Evolutionary conservation across 2,888 invertebrate genomes (phyloP).

Genomic region (Phrixothrix hirtus): DNA sequence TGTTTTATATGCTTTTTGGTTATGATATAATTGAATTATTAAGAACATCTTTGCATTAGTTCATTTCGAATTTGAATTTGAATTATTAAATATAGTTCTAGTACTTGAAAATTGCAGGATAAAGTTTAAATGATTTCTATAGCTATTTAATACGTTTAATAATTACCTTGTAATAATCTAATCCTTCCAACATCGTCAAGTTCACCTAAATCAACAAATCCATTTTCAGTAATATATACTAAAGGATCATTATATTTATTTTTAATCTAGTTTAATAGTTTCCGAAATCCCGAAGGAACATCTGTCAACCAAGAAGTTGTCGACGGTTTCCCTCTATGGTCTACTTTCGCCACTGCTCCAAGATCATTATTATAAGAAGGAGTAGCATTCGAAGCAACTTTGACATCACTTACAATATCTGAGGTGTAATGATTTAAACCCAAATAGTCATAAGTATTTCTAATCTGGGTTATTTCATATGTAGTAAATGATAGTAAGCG

Average conservation of each 20-base stretch:
- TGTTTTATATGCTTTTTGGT: too few relatives aligned
- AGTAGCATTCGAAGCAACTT: conserved; percentile 50
- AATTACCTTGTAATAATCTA: conserved; percentile 52
- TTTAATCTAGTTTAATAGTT: conserved; percentile 59
- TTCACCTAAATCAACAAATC: conserved; percentile 59
- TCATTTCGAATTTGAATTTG: too few relatives aligned
- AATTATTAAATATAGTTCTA: too few relatives aligned
- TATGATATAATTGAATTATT: too few relatives aligned
- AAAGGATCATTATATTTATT: conserved; percentile 57
- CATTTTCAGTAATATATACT: conserved; percentile 65
- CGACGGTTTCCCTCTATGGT: conserved; percentile 59
- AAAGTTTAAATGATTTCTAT: too few relatives aligned
- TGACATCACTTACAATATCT: conserved; percentile 49
- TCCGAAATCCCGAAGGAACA: conserved; percentile 65
- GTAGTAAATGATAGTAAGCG: conserved; percentile 56
- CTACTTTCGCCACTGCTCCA: conserved; percentile 52
- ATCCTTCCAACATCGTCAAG: conserved; percentile 58
- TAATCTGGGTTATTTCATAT: conserved; percentile 54
- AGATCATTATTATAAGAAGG: conserved; percentile 56
- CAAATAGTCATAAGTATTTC: conserved; percentile 65
- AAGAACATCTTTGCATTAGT: too few relatives aligned
- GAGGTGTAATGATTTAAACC: conserved; percentile 69
- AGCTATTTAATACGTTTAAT: too few relatives aligned
- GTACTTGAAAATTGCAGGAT: too few relatives aligned
- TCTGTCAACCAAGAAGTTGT: conserved; percentile 61